These are phyloP conservation scores for Aelia acuminata DNA, from an alignment of 2,888 invertebrate species.

Conservation along the genomic window DNA sequence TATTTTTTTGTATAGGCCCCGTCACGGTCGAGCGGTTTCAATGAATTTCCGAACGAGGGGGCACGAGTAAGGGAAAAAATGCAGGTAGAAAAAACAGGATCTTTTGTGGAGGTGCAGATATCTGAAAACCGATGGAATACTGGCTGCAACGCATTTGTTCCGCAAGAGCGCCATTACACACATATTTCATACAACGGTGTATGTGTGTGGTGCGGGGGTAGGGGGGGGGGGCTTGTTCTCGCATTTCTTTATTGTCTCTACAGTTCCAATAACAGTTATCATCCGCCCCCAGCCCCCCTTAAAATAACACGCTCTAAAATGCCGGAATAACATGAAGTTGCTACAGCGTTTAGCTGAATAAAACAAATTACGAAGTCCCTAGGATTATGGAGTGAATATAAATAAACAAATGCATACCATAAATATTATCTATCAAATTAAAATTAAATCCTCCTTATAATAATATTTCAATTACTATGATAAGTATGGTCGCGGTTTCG, in stretches of 20 bases:
- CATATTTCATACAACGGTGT: neutral
- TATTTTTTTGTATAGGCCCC: constrained; percentile 27
- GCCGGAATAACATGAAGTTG: neutral
- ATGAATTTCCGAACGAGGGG: constrained; percentile 44
- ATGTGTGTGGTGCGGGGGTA: too few relatives aligned
- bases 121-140: constrained; percentile 33
- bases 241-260: constrained; percentile 19
- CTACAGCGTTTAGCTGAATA: neutral
- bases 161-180: neutral
- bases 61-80: constrained; percentile 28
- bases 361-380: neutral
- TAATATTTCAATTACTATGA: too few relatives aligned
- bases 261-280: neutral
- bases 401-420: too few relatives aligned
- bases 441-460: too few relatives aligned
- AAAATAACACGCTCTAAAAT: neutral
- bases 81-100: constrained; percentile 37
- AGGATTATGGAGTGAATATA: neutral
- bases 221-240: neutral
- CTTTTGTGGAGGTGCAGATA: constrained; percentile 40
- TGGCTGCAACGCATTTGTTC: constrained; percentile 3
- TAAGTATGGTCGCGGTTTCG: too few relatives aligned
- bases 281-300: neutral
- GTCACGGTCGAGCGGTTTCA: constrained; percentile 1
- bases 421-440: too few relatives aligned